These are phyloP conservation scores for Podotricha telesiphe DNA, from an alignment of 2,888 invertebrate species.

Conservation along the genomic window DNA sequence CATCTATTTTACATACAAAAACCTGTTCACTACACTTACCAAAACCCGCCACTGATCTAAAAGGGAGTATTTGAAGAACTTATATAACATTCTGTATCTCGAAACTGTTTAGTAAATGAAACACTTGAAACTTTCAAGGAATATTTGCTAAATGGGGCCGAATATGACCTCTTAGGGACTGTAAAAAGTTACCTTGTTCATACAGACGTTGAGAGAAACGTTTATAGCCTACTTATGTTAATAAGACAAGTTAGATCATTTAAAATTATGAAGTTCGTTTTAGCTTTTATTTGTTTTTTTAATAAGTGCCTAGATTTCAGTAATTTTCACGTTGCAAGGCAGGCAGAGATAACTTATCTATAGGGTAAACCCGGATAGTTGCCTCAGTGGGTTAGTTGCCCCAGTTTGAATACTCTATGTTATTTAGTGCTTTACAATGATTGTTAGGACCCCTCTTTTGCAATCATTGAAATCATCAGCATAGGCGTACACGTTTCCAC, in stretches of 20 bases:
- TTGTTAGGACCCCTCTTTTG: too few relatives aligned
- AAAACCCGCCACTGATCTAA: background rate
- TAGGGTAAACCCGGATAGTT: too few relatives aligned
- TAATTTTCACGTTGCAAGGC: too few relatives aligned
- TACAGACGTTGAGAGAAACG: slow-evolving; percentile 10
- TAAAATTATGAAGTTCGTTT: background rate
- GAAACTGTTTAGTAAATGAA: background rate
- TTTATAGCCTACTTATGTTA: background rate
- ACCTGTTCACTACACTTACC: background rate
- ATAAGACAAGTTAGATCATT: slow-evolving; percentile 5
- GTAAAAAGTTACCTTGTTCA: slow-evolving; percentile 3
- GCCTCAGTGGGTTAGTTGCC: too few relatives aligned
- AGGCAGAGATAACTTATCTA: too few relatives aligned
- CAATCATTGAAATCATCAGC: too few relatives aligned
- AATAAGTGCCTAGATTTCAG: too few relatives aligned
- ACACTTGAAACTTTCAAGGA: slow-evolving; percentile 21
- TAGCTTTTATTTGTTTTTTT: background rate
- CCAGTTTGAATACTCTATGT: too few relatives aligned
- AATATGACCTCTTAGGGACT: slow-evolving; percentile 14
- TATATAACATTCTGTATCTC: slow-evolving; percentile 2
- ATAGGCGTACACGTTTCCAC: too few relatives aligned
- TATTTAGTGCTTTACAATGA: too few relatives aligned
- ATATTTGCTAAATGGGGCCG: background rate
- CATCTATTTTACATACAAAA: background rate
- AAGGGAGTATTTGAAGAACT: background rate